Base-by-base conservation (phyloP, 2,797 vertebrate genomes). In the Phalloptychus januarius region DNA sequence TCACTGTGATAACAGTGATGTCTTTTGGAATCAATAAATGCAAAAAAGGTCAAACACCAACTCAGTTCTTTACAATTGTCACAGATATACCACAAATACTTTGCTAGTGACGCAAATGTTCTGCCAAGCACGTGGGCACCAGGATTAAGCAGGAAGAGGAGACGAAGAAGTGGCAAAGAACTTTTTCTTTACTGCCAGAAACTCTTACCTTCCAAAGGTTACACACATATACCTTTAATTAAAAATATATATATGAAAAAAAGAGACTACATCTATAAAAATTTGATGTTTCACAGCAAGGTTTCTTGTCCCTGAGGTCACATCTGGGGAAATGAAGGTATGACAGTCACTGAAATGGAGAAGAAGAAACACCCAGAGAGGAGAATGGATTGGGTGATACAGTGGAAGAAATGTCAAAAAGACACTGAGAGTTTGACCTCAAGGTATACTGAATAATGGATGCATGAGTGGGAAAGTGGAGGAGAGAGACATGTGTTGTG, bases 371-470 rank as follows among this genome's bases (percentile, higher is more conserved):
- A 81, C 45, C 73, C 38, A 75, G 79, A 81, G 46, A 72, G 52
- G 45, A 46, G 56, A 72, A n/a, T 69, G 69, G 77, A 79, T 77
- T 71, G 71, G 79, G 83, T 79, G 75, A 81, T 82, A 74, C 65
- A 75, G 86, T 74, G 71, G 81, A 86, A 36, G 67, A 78, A 83
- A 83, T 86, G 88, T 91, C 88, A 87, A 86, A 83, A 87, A 88
- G 87, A 90, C 63, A 74, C 65, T 74, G 81, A 87, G 90, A 88
- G 88, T 92, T 93, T 92, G 88, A 93, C 94, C 92, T 82, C 89
- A 75, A 93, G 94, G 80, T 87, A 85, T 88, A 28, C 83, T 94
- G 86, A 92, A 94, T 94, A 89, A 94, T 93, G 86, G 85, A 94
- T 91, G 86, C 78, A 75, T 71, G 76, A 79, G 80, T 74, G 65